Percentiles rank a stretch among this genome's conserved stretches.
Evolutionary conservation across 2,888 invertebrate genomes (phyloP).

Genomic region (Athripsodes cinereus): DNA sequence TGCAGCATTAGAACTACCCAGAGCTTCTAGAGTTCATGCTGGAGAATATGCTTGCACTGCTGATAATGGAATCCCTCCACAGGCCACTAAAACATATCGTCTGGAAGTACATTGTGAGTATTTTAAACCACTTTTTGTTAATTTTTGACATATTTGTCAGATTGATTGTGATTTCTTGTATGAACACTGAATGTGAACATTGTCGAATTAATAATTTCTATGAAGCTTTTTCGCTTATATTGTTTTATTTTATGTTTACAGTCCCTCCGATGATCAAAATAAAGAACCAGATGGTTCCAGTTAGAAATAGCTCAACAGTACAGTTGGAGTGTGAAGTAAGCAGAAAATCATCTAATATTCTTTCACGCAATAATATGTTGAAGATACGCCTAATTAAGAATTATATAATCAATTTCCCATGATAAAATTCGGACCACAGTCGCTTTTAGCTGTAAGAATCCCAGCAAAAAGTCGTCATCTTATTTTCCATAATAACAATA

Average conservation of each 20-base stretch:
- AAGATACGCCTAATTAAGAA: no score
- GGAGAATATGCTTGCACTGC: constrained; percentile 73
- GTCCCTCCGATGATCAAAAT: constrained; percentile 81
- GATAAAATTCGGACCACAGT: no score
- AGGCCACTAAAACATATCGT: constrained; percentile 70
- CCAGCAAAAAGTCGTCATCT: no score
- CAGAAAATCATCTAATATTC: constrained; percentile 4
- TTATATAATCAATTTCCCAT: no score
- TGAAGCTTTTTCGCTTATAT: no score
- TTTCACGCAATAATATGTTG: no score
- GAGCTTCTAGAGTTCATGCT: constrained; percentile 61
- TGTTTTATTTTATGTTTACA: constrained; percentile 46
- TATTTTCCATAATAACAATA: no score
- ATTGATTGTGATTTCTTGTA: not conserved
- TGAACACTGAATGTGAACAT: not conserved
- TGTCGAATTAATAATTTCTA: no score
- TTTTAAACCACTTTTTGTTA: no score
- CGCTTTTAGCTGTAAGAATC: no score
- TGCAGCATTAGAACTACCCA: constrained; percentile 70
- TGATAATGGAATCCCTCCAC: constrained; percentile 81
- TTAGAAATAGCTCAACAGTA: constrained; percentile 61
- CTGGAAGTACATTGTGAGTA: constrained; percentile 87
- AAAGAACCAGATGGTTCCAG: constrained; percentile 67
- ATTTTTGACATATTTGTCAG: no score
- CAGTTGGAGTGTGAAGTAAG: constrained; percentile 70